These are phyloP conservation scores for Acleris emargana DNA, from an alignment of 2,888 invertebrate species.

Conservation along the genomic window DNA sequence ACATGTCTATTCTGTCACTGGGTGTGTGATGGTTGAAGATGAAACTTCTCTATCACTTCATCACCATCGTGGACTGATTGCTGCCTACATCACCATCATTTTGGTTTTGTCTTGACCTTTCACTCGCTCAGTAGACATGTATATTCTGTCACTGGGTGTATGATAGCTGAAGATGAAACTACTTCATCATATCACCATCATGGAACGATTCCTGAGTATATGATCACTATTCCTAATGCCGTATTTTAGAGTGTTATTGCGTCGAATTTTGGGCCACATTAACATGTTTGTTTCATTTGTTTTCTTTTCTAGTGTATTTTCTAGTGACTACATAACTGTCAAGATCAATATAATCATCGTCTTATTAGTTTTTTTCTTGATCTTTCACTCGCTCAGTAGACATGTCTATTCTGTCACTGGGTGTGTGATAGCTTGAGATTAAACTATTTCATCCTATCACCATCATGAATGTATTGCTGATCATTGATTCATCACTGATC, in stretches of 20 bases:
- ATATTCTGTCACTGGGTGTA: constrained; percentile 43
- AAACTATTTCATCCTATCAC: constrained; percentile 16
- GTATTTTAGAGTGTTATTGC: too few relatives aligned
- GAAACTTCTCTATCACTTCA: constrained; percentile 9
- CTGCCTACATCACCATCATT: too few relatives aligned
- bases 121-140: constrained; percentile 43
- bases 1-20: constrained; percentile 45
- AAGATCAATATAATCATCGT: not conserved
- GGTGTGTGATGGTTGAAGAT: constrained; percentile 39
- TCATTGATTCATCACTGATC: too few relatives aligned
- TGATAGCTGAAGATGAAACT: constrained; percentile 36
- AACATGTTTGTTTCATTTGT: too few relatives aligned
- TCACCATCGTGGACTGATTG: not conserved
- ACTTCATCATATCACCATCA: not conserved
- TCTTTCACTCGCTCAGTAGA: constrained; percentile 41
- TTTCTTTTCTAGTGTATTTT: too few relatives aligned
- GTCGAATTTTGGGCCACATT: too few relatives aligned
- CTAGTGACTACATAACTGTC: not conserved
- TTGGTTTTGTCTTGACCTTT: constrained; percentile 28
- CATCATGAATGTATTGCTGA: too few relatives aligned
- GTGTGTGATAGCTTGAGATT: constrained; percentile 38
- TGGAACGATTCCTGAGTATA: not conserved
- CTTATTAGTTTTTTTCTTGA: constrained; percentile 10
- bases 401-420: constrained; percentile 44
- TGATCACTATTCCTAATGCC: too few relatives aligned